Evolutionary conservation across 2,797 vertebrate genomes (phyloP), one percentile per base, ranked within the genome.

Genomic region (Thalassophryne amazonica): DNA sequence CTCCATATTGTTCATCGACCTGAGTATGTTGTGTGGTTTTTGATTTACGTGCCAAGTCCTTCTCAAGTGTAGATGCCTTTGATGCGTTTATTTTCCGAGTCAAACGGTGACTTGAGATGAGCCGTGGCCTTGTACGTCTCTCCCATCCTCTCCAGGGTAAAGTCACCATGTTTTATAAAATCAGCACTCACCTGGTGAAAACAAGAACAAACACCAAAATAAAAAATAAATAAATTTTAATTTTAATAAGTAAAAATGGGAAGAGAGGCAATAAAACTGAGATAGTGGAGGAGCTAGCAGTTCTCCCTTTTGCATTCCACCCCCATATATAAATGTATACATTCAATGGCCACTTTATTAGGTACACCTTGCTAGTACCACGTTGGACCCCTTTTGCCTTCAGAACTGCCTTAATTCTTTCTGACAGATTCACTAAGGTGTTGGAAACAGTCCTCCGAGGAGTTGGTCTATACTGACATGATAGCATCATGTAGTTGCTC

Each of bases 141-240:
- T 4, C 95, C 96, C 95, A 98, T 99, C 71, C 94, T 78, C 82
- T 98, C 96, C 88, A 99, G 78, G 9, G 87, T 59, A 2, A 98
- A 99, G 40, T 92, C 83, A 0, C 95, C 95, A 0, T 64, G 92
- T 79, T 80, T 93, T 66, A 99, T 83, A 3, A 96, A 99, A 53
- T 97, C 94, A 13, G 86, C 72, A 0, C 86, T 93, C 67, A 94
- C 94, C 95, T 99, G 57, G n/a, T 7, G 3, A 27, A 25, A 16
- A 16, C 3, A 16, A 14, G 13, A 11, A 3, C 4, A 8, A 23
- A n/a, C 23, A 15, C 10, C 7, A 41, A 2, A 43, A 20, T 16
- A 7, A 12, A 14, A 34, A 5, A 11, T 5, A 20, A 3, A 17
- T 4, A 3, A 1, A n/a, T n/a, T n/a, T n/a, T n/a, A n/a, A n/a